These are phyloP conservation scores for Erythrolamprus reginae DNA, from an alignment of 2,113 vertebrate species.

Conservation along the genomic window DNA sequence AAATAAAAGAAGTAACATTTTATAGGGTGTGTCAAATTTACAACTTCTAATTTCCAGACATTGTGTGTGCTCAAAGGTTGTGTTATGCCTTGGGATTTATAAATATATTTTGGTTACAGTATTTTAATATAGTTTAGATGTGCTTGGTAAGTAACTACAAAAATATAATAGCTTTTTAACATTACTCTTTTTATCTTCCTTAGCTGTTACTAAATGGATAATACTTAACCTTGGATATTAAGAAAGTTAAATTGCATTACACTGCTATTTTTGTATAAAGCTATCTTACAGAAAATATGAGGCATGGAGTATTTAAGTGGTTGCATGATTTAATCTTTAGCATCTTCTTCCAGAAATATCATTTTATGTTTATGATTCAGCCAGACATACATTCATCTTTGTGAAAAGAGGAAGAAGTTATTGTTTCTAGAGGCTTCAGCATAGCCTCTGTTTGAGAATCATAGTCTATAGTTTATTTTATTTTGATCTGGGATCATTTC, in stretches of 20 bases:
- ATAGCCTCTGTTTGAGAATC: neutral
- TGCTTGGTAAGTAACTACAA: no score
- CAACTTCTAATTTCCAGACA: no score
- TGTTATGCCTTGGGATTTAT: no score
- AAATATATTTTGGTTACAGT: no score
- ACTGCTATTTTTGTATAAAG: neutral
- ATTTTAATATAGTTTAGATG: no score
- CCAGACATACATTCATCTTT: neutral
- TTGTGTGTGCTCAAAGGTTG: no score
- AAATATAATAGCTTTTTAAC: no score
- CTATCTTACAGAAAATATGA: neutral
- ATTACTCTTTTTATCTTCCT: neutral
- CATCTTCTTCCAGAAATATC: neutral
- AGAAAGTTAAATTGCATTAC: neutral
- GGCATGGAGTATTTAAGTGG: neutral
- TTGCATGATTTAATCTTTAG: neutral
- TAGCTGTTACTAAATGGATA: neutral
- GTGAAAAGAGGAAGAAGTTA: neutral
- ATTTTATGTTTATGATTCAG: neutral
- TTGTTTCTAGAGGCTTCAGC: neutral
- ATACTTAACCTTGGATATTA: neutral
- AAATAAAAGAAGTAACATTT: neutral
- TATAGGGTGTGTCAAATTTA: no score
- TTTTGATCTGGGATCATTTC: neutral
- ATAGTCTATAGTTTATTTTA: neutral